Base-by-base conservation (phyloP, 64 coral and sea anemone species). In the Actinia equina region DNA sequence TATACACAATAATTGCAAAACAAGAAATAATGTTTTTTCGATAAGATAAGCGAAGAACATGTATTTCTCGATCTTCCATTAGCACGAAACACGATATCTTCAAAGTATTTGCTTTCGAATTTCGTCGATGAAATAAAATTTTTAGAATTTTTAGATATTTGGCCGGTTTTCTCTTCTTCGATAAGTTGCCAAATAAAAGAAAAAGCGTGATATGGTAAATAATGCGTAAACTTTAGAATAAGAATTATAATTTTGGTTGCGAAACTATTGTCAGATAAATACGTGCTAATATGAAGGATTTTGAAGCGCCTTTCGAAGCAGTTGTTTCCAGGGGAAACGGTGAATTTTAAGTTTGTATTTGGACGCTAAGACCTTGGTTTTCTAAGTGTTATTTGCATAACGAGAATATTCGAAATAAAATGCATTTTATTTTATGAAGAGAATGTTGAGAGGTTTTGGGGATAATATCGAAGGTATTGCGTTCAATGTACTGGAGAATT, bases 321-420 rank as follows among this genome's bases (percentile, higher is more conserved):
- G 69, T 74, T 30, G 69, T 74, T 41, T 74, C 69, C 25, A 41
- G 15, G 23, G 27, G 69, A 74, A 41, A 74, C 69, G 23, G 20
- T 74, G 13, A 2, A 23, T 30, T 74, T 30, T 16, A 18, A 15
- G 65, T 5, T 22, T 5, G 23, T 71, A 71, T 71, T 71, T 71
- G 30, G 7, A 74, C 26, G 41, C 13, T 74, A 74, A 74, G 41
- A 37, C 13, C 25, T 74, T 41, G 27, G 11, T 41, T 30, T 30
- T 74, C 8, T 74, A 74, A 26, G 11, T 42, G 41, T 74, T 74
- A 74, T 74, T 74, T 74, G 69, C 69, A 74, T 74, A 74, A 74
- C 69, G 69, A 74, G 69, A 74, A 74, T 74, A 30, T 74, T 30
- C 69, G 22, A 15, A 74, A 74, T 37, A 74, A 74, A 30, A 27